Evolutionary conservation across 2,797 vertebrate genomes (phyloP), one percentile per base, ranked within the genome.

Genomic region (Pipistrellus pygmaeus): DNA sequence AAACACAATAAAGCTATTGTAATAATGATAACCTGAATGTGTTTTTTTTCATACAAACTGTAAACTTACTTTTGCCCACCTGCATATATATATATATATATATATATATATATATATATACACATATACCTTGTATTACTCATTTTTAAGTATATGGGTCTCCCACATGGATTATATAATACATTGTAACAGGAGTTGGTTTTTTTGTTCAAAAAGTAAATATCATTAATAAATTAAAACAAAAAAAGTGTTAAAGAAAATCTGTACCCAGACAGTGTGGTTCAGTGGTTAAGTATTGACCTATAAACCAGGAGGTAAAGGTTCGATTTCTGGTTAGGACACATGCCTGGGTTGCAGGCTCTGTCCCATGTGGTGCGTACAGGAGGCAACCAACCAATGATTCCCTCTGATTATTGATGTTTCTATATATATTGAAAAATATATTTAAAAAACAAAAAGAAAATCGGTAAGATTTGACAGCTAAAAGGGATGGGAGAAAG

Each of bases 131-230:
- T 78, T 62, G 2, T 82, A 48, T 86, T 81, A 68, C 25, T 72
- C 3, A 32, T 72, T 25, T 73, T 72, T 81, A 21, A 78, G 64
- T 80, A 75, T 62, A 48, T 48, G 46, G 80, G 30, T 75, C 30
- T 88, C 48, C 17, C 55, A 90, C 21, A 25, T 32, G 17, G 73
- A 93, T 48, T 81, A 81, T 62, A 93, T 48, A 76, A 81, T 62
- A n/a, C 38, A 81, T 38, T 80, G 10, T 85, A 82, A 81, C 21
- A 66, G 30, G 10, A 96, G 48, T 27, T 89, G 48, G 13, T 48
- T 73, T 84, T 88, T 23, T 60, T 88, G 14, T 81, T 93, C 32
- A 89, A 85, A 93, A 95, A 44, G 25, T 12, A 90, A 92, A 12
- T 64, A 71, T 55, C 30, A 62, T 78, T 90, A 78, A 94, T 51